Evolutionary conservation across 2,797 vertebrate genomes (phyloP), one percentile per base, ranked within the genome.

Genomic region (Lithobates pipiens): DNA sequence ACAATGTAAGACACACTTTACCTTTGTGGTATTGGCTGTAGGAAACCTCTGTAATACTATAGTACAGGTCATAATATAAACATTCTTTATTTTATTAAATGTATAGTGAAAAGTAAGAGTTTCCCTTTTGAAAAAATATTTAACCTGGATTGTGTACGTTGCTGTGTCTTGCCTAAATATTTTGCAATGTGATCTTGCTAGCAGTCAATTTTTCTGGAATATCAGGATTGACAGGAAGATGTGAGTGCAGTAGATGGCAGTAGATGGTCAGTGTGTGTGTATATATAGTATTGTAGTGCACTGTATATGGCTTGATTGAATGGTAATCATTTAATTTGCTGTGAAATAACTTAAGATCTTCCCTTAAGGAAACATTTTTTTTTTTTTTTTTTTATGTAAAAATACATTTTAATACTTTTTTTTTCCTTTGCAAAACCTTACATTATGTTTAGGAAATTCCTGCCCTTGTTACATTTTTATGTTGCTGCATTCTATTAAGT

Each of bases 221-320:
- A 69, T 13, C 27, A 11, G 13, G 2, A 4, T n/a, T 2, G 67
- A 42, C 1, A 23, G 29, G 21, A 13, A 34, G 7, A 36, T n/a
- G 68, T 34, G 36, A 23, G 74, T 63, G 32, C 67, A 54, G 72
- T 76, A 82, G 71, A 82, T 75, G 80, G 81, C 81, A 83, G 72
- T 76, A 27, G 72, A 67, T 72, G 81, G 44, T 70, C 21, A 21
- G n/a, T 1, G 54, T 9, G 6, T 23, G 7, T 57, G 6, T 61
- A 1, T 61, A 54, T 61, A 1, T 61, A 54, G 13, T 23, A 23
- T 61, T 5, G 54, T 21, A 50, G 15, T 15, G 11, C 46, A 4
- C 46, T 57, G 18, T 23, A 23, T 21, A 23, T 23, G 10, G 18
- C 21, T 61, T 18, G 13, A 4, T 6, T 54, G 50, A 4, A 18